Evolutionary conservation across 1,140 invertebrate genomes (phyloP).

Genomic region (Catajapyx aquilonaris): DNA sequence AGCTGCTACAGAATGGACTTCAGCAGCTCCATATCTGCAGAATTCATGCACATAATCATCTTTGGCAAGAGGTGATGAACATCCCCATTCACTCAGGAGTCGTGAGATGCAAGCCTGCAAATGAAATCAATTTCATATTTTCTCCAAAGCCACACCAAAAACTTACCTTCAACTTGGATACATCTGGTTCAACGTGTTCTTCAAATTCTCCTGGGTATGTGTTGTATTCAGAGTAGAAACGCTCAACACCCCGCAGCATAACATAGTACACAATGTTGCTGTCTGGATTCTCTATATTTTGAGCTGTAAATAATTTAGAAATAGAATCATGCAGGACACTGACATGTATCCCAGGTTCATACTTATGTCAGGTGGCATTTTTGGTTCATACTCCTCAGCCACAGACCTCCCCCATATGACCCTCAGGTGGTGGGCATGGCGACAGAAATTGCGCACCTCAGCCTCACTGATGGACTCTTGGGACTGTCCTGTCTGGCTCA

Average conservation of each 20-base stretch:
- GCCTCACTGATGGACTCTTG: slow-evolving; percentile 47
- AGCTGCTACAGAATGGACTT: slow-evolving; percentile 86
- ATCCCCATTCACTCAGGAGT: slow-evolving; percentile 67
- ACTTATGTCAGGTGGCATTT: no score
- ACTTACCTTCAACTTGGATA: slow-evolving; percentile 55
- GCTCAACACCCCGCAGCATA: slow-evolving; percentile 69
- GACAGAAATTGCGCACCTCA: slow-evolving; percentile 64
- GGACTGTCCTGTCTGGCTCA: slow-evolving; percentile 49
- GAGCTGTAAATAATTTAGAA: slow-evolving; percentile 29
- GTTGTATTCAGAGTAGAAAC: slow-evolving; percentile 71
- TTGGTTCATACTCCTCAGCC: slow-evolving; percentile 44
- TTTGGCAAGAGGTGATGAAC: slow-evolving; percentile 42
- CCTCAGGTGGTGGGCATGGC: slow-evolving; percentile 56
- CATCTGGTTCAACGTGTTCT: slow-evolving; percentile 72
- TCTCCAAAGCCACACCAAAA: slow-evolving; percentile 3
- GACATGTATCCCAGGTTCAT: no score
- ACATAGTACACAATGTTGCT: slow-evolving; percentile 79
- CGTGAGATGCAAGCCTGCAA: slow-evolving; percentile 41
- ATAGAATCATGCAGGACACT: no score
- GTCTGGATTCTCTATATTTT: slow-evolving; percentile 50
- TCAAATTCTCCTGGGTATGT: slow-evolving; percentile 75
- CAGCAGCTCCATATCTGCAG: slow-evolving; percentile 77
- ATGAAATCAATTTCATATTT: slow-evolving; percentile 7
- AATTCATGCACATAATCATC: slow-evolving; percentile 93
- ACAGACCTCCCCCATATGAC: slow-evolving; percentile 61